phyloP scores from a whole-genome alignment of 2,113 vertebrate genomes.

The Chlorodrepanis virens region DNA sequence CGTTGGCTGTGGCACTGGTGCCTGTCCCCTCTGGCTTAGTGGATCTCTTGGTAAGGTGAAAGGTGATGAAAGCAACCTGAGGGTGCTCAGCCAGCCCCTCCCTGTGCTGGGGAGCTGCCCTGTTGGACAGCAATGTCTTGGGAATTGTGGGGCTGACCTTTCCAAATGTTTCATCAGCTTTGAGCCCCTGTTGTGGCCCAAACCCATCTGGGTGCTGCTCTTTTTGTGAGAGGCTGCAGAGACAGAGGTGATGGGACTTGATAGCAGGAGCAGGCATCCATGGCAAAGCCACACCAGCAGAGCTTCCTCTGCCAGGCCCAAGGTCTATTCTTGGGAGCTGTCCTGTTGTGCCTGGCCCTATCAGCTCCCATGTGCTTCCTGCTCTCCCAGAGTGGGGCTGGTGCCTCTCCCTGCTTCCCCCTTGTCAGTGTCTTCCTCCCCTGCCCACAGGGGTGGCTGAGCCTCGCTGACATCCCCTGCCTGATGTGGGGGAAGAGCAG shows the following conservation, averaged over 20 bases:
- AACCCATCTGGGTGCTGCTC: not conserved
- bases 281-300: not conserved
- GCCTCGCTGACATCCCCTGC: rapidly evolving
- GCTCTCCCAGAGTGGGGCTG: not conserved
- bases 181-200: not conserved
- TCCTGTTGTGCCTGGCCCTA: not conserved
- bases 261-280: not conserved
- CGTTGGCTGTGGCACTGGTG: rapidly evolving
- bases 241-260: rapidly evolving
- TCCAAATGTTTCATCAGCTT: not conserved
- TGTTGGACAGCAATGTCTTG: rapidly evolving
- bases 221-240: not conserved
- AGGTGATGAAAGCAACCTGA: not conserved
- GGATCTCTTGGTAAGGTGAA: not conserved
- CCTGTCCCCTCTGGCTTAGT: not conserved
- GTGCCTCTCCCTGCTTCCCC: not conserved
- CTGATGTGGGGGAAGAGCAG: rapidly evolving
- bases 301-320: not conserved
- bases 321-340: not conserved
- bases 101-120: not conserved
- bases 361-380: constrained; percentile 35
- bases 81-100: not conserved
- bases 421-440: not conserved
- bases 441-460: not conserved
- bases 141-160: not conserved